phyloP scores from a whole-genome alignment of 2,797 vertebrate genomes.

The Crenuchus spilurus region DNA sequence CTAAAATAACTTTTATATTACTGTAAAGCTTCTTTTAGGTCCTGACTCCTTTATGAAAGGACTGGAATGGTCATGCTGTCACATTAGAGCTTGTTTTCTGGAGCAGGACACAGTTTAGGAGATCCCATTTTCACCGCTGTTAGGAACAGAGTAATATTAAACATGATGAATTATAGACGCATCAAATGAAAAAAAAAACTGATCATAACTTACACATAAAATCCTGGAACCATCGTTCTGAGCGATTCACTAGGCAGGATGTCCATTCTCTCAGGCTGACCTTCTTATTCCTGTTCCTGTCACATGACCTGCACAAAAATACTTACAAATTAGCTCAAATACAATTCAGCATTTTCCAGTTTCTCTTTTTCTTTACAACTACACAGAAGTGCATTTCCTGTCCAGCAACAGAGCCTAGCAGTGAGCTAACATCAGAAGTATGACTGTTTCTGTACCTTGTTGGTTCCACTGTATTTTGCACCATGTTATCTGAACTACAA shows the following conservation, averaged over 20 bases:
- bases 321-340: constrained; percentile 56
- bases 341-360: too few species aligned
- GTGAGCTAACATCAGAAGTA: too few species aligned
- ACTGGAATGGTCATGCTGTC: not conserved
- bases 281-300: constrained; percentile 75
- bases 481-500: too few species aligned
- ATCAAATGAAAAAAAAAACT: not conserved
- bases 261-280: constrained; percentile 79
- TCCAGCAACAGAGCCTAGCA: too few species aligned
- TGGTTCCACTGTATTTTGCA: too few species aligned
- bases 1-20: too few species aligned
- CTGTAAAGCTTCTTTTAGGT: too few species aligned
- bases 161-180: not conserved
- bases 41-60: constrained; percentile 28
- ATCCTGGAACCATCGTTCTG: constrained; percentile 71
- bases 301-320: constrained; percentile 71
- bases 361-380: too few species aligned
- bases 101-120: constrained; percentile 61
- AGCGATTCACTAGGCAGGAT: constrained; percentile 71
- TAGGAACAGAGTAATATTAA: constrained; percentile 31
- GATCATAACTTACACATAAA: constrained; percentile 72
- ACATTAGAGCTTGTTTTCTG: constrained; percentile 48
- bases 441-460: too few species aligned
- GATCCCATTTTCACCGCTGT: constrained; percentile 70
- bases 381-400: too few species aligned